Evolutionary conservation across 2,888 invertebrate species (phyloP).

Genomic region (Abrostola triplasia): DNA sequence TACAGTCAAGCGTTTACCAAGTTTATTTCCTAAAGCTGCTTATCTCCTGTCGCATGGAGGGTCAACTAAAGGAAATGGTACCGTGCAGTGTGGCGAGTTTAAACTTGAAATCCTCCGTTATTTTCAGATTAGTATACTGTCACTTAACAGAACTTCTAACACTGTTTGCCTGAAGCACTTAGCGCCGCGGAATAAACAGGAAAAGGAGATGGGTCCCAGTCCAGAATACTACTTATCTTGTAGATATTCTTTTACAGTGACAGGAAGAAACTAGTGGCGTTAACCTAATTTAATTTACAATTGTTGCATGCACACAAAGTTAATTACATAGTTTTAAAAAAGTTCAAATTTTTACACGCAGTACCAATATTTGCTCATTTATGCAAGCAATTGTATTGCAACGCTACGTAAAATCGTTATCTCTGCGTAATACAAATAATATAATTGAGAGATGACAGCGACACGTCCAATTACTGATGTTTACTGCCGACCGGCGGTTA

Average conservation of each 20-base stretch:
- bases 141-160: conserved; percentile 1
- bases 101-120: conserved; percentile 10
- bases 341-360: no score
- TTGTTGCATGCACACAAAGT: no score
- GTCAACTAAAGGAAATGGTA: conserved; percentile 33
- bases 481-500: conserved; percentile 7
- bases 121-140: conserved; percentile 27
- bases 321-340: no score
- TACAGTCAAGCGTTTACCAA: conserved; percentile 22
- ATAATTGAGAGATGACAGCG: not conserved
- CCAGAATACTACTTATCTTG: no score
- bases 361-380: not conserved
- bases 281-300: no score
- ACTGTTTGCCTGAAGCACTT: not conserved
- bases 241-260: no score
- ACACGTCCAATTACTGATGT: conserved; percentile 19
- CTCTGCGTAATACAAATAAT: conserved; percentile 8
- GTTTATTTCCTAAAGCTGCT: conserved; percentile 43
- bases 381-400: conserved; percentile 7
- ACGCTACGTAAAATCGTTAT: conserved; percentile 15
- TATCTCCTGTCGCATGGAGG: conserved; percentile 35
- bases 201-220: not conserved
- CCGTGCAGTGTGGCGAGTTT: conserved; percentile 9
- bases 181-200: not conserved
- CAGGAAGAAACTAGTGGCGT: no score